Base-by-base conservation (phyloP, 2,113 vertebrate species). In the Ceyx melanurus region DNA sequence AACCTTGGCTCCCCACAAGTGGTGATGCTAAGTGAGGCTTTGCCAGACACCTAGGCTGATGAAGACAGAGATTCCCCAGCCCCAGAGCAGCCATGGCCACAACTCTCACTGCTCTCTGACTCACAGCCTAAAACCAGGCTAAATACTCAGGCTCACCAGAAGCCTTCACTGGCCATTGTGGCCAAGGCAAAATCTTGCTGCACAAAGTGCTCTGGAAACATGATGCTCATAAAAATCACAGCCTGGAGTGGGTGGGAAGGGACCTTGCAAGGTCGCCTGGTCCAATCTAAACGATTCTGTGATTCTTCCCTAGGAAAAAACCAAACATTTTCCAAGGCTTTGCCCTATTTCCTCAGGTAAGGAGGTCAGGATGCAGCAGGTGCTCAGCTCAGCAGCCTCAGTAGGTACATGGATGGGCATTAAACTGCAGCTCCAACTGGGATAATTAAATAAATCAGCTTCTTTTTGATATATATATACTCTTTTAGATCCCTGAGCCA, bases 1-100 rank as follows among this genome's bases (percentile, higher is more conserved):
- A 71, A 0, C 13, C 31, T 26, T 0, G 0, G 19, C 31, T 2
- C 54, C 72, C 33, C 0, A 0, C 37, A 8, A 31, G 58, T 2
- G 48, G 25, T 31, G 37, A 3, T 1, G 13, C 68, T 1, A 7
- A 37, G 10, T 1, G 2, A 58, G 40, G 48, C 16, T 35, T 15
- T 33, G 11, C 19, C 73, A 54, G 53, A 10, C 3, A 42, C 0
- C 2, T 11, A 37, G 42, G 46, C 0, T 40, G 56, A 21, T 0
- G 8, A 6, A 13, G 48, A 26, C 40, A 66, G 42, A 70, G 53
- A 35, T 21, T 22, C 71, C 57, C 58, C 20, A 28, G 58, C 1
- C 19, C 53, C 76, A 9, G 42, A 67, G 79, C 67, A 74, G 81
- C 78, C 53, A 90, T 0, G 26, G 79, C 45, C 50, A 65, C 56